Evolutionary conservation across 1,140 invertebrate genomes (phyloP).

Genomic region (Campoletis sonorensis): DNA sequence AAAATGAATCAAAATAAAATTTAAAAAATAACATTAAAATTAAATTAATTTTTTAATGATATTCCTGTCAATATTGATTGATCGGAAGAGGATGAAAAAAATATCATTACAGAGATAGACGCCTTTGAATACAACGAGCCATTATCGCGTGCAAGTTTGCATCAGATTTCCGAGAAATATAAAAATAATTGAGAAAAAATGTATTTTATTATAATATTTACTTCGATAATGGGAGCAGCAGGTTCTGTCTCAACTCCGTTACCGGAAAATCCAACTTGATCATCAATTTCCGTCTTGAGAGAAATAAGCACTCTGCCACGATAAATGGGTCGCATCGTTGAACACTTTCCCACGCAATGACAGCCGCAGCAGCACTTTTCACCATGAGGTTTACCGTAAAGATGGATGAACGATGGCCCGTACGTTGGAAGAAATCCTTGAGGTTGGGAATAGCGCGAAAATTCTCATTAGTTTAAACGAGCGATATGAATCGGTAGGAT

Average conservation of each 20-base stretch:
- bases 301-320: constrained; percentile 78
- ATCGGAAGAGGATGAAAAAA: constrained; percentile 14
- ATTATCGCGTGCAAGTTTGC: constrained; percentile 18
- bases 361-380: constrained; percentile 73
- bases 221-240: constrained; percentile 74
- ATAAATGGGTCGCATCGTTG: constrained; percentile 76
- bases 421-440: constrained; percentile 84
- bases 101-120: not conserved
- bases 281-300: constrained; percentile 77
- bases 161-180: no score
- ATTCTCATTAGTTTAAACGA: constrained; percentile 9
- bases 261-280: constrained; percentile 67
- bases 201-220: constrained; percentile 51
- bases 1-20: no score
- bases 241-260: constrained; percentile 72
- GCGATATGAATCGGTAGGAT: constrained; percentile 69
- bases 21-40: no score
- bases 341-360: constrained; percentile 77
- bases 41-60: no score
- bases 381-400: constrained; percentile 80
- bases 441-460: not conserved
- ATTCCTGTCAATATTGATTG: not conserved
- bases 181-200: constrained; percentile 33
- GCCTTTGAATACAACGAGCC: not conserved
- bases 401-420: constrained; percentile 85